Conservation (phyloP, 1,140 invertebrate species). For the Drosophila ambigua region DNA sequence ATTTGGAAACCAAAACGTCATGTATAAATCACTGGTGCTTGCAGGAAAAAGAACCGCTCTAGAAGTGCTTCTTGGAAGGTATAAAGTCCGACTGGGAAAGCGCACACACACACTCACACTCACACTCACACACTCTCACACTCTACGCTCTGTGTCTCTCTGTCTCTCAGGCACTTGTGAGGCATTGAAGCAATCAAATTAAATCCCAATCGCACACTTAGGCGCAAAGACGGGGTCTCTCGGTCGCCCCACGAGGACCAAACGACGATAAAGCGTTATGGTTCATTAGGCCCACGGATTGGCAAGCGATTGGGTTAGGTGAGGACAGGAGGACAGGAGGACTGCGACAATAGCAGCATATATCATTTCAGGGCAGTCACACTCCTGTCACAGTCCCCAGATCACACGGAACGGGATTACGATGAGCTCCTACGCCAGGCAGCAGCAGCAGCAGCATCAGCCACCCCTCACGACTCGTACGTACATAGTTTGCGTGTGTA, state of each 20-base stretch:
- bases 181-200: slow-evolving; percentile 80
- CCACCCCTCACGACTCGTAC: too few species aligned
- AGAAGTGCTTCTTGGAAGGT: too few species aligned
- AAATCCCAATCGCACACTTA: slow-evolving; percentile 82
- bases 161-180: slow-evolving; percentile 26
- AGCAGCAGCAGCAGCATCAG: slow-evolving; percentile 3
- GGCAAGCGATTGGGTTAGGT: slow-evolving; percentile 30
- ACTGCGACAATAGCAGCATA: slow-evolving; percentile 57
- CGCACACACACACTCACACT: slow-evolving; percentile 30
- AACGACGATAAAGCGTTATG: slow-evolving; percentile 80
- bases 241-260: slow-evolving; percentile 36
- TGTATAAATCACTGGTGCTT: too few species aligned
- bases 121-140: slow-evolving; percentile 19
- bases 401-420: slow-evolving; percentile 22
- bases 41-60: too few species aligned
- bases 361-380: slow-evolving; percentile 56
- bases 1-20: too few species aligned
- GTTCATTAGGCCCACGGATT: slow-evolving; percentile 77
- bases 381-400: slow-evolving; percentile 30
- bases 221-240: slow-evolving; percentile 40
- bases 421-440: slow-evolving; percentile 29
- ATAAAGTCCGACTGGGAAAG: too few species aligned
- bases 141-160: background rate
- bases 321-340: slow-evolving; percentile 30
- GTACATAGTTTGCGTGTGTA: too few species aligned